Evolutionary conservation across 2,888 invertebrate genomes (phyloP).

Genomic region (Apeira syringaria): DNA sequence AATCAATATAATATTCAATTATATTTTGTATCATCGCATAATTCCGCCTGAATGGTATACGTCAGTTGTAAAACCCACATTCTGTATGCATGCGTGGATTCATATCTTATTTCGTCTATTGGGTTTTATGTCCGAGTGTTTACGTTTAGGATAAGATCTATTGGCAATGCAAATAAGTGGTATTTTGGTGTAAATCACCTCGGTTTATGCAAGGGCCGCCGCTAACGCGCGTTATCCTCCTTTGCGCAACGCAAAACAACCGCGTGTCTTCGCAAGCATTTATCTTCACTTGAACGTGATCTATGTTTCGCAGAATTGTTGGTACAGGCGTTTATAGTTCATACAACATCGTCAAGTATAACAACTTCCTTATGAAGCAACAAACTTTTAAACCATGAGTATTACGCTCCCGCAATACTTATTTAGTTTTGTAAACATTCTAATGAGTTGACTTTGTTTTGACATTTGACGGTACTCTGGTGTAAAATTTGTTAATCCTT

Average conservation of each 20-base stretch:
- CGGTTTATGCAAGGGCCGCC: constrained; percentile 53
- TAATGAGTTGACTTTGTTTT: no score
- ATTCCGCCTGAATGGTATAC: no score
- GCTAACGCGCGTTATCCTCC: constrained; percentile 54
- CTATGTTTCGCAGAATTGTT: constrained; percentile 37
- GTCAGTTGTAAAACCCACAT: constrained; percentile 63
- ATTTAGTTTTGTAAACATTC: constrained; percentile 19
- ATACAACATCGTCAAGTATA: constrained; percentile 2
- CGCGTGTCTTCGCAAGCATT: constrained; percentile 51
- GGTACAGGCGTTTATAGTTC: constrained; percentile 12
- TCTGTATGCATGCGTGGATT: constrained; percentile 59
- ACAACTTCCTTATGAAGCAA: constrained; percentile 13
- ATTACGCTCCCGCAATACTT: constrained; percentile 18
- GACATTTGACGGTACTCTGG: no score
- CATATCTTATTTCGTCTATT: constrained; percentile 70
- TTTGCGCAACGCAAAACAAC: constrained; percentile 49
- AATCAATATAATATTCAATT: no score
- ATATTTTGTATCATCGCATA: no score
- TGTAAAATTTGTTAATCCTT: no score
- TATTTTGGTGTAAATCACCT: constrained; percentile 65
- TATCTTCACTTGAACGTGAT: constrained; percentile 50
- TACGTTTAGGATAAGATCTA: constrained; percentile 51
- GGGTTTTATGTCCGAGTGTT: constrained; percentile 65
- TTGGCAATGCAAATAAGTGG: constrained; percentile 71
- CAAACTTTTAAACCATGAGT: constrained; percentile 9